These are phyloP conservation scores for Myotis lucifugus DNA, from an alignment of 2,113 vertebrate species.

Conservation along the genomic window DNA sequence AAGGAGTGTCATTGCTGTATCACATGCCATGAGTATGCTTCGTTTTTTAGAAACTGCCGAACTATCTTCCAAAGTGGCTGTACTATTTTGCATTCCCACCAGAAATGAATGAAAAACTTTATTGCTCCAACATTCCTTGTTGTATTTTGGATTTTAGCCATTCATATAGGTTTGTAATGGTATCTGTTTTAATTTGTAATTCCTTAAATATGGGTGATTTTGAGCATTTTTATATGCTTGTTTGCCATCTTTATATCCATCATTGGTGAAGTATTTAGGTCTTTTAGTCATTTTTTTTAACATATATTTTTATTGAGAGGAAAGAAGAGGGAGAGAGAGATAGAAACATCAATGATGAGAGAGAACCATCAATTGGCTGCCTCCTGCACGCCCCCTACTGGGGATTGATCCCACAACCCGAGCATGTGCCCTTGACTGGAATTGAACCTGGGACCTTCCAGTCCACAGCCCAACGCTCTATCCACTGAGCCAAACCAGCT, in stretches of 20 bases:
- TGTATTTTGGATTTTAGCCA: slow-evolving; percentile 1
- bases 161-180: not conserved
- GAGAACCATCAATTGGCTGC: no score
- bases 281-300: not conserved
- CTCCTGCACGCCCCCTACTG: no score
- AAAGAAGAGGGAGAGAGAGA: no score
- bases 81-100: not conserved
- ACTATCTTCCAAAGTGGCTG: not conserved
- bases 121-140: slow-evolving; percentile 48
- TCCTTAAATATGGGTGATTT: not conserved
- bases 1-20: not conserved
- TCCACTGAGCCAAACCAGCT: no score
- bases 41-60: not conserved
- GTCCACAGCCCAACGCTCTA: no score
- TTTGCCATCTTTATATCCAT: slow-evolving; percentile 47
- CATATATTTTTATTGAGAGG: no score
- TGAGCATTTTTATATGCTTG: slow-evolving; percentile 40
- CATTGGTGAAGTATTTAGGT: not conserved
- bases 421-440: no score
- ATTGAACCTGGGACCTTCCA: no score
- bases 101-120: not conserved
- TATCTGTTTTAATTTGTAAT: slow-evolving; percentile 52
- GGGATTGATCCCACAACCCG: no score
- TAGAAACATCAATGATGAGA: no score
- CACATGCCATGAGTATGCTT: not conserved